phyloP scores from a whole-genome alignment of 1,140 invertebrate genomes.

The Bicyclus anynana region DNA sequence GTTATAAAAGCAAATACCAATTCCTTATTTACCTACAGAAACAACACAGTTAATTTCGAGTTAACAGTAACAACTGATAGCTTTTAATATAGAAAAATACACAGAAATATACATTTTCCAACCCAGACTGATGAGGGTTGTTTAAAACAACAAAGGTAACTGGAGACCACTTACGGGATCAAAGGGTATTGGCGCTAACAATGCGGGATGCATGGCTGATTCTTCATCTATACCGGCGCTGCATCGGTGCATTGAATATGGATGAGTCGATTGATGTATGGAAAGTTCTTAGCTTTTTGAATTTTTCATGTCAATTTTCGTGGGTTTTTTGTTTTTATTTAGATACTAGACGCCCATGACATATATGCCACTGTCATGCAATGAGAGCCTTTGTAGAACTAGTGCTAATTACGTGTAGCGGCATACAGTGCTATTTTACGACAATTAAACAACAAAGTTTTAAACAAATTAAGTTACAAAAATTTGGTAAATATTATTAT shows the following conservation, averaged over 20 bases:
- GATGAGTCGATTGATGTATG: background rate
- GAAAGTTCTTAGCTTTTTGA: background rate
- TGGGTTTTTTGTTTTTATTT: background rate
- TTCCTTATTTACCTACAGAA: too few species aligned
- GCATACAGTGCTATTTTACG: too few species aligned
- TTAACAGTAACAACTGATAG: background rate
- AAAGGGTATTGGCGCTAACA: constrained; percentile 3
- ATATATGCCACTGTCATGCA: too few species aligned
- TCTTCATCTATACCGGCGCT: background rate
- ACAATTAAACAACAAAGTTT: too few species aligned
- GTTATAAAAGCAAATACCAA: too few species aligned
- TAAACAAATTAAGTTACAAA: too few species aligned
- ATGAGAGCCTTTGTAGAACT: too few species aligned
- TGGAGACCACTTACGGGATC: constrained; percentile 4
- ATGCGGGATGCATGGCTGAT: constrained; percentile 2
- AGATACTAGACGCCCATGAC: too few species aligned
- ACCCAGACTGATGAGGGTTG: background rate
- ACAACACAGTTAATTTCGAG: background rate
- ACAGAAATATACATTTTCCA: background rate
- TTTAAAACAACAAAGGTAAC: constrained; percentile 6
- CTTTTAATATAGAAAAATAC: background rate
- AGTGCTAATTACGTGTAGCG: too few species aligned
- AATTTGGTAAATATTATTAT: too few species aligned
- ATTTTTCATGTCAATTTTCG: background rate
- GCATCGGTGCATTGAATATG: background rate